Conservation (phyloP, 2,113 vertebrate species). For the Melozone crissalis region DNA sequence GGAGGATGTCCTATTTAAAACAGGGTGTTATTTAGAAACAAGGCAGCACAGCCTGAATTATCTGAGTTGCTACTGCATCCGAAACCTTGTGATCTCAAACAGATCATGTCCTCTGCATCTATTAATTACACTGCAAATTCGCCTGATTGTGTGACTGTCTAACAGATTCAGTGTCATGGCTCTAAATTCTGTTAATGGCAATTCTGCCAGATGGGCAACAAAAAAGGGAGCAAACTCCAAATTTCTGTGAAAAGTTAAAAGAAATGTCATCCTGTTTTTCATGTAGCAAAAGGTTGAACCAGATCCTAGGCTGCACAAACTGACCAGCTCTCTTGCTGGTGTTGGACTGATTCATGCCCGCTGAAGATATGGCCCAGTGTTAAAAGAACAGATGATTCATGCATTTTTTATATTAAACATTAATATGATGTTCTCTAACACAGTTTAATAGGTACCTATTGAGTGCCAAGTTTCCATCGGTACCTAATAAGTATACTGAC, state of each 20-base stretch:
- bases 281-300: background rate
- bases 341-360: background rate
- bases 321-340: background rate
- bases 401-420: slow-evolving; percentile 41
- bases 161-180: background rate
- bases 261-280: background rate
- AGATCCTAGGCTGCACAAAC: background rate
- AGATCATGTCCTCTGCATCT: background rate
- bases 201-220: background rate
- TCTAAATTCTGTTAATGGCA: slow-evolving; percentile 25
- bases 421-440: slow-evolving; percentile 55
- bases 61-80: background rate
- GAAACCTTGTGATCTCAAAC: background rate
- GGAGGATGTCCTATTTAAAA: background rate
- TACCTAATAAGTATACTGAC: slow-evolving; percentile 36
- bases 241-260: slow-evolving; percentile 8
- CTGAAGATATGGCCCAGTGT: background rate
- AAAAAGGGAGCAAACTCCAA: background rate
- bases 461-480: slow-evolving; percentile 41
- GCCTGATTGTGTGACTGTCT: background rate
- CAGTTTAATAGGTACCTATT: slow-evolving; percentile 46
- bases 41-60: background rate
- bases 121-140: slow-evolving; percentile 12
- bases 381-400: slow-evolving; percentile 34
- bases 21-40: background rate